Evolutionary conservation across 1,140 invertebrate species (phyloP).

Genomic region (Plodia interpunctella): DNA sequence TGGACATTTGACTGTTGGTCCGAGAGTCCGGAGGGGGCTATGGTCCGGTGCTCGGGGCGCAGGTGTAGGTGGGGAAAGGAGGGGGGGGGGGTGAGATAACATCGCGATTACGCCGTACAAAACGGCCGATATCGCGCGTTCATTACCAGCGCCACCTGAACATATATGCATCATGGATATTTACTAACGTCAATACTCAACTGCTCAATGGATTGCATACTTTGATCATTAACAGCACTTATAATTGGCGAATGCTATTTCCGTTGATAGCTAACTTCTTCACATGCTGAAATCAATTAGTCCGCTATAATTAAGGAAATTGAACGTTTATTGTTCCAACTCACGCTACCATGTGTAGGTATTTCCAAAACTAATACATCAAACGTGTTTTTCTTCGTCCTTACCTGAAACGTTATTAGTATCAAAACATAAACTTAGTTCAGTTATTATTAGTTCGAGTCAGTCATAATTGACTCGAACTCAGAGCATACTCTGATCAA

Average conservation of each 20-base stretch:
- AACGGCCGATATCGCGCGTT: slow-evolving; percentile 61
- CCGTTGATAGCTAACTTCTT: slow-evolving; percentile 4
- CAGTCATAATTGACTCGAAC: too few species aligned
- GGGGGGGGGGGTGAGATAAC: slow-evolving; percentile 41
- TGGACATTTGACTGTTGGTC: slow-evolving; percentile 27
- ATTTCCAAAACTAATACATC: not conserved
- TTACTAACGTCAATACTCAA: slow-evolving; percentile 23
- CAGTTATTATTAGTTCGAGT: not conserved
- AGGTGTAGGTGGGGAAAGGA: slow-evolving; percentile 4
- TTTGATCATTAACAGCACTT: not conserved
- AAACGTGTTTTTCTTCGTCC: not conserved
- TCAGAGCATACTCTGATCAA: slow-evolving; percentile 20
- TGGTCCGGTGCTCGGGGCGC: slow-evolving; percentile 22
- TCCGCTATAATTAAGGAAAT: slow-evolving; percentile 1
- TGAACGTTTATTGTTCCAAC: slow-evolving; percentile 4
- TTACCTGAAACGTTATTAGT: slow-evolving; percentile 14
- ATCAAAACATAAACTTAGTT: slow-evolving; percentile 15
- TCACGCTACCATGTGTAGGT: not conserved
- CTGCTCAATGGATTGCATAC: not conserved
- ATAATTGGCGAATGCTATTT: slow-evolving; percentile 4
- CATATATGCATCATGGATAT: slow-evolving; percentile 48
- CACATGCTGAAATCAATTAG: slow-evolving; percentile 7
- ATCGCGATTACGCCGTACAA: slow-evolving; percentile 70
- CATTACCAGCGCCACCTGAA: slow-evolving; percentile 32
- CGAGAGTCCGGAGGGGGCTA: slow-evolving; percentile 27